phyloP scores from a whole-genome alignment of 2,888 invertebrate genomes.

The Noctuana brunneofusca region DNA sequence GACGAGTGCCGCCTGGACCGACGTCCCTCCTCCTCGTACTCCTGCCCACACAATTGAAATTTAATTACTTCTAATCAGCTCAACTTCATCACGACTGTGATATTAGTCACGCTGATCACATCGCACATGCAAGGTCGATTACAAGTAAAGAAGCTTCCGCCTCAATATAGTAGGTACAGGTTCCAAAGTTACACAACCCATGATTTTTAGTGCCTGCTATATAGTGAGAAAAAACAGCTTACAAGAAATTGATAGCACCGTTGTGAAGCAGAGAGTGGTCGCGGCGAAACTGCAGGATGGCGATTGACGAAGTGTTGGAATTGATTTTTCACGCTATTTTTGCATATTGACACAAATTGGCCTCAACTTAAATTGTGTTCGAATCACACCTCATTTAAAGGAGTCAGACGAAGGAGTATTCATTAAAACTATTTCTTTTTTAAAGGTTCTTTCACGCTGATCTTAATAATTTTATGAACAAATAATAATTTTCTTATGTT shows the following conservation, averaged over 20 bases:
- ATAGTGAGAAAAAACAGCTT: neutral
- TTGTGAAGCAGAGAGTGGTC: constrained; percentile 61
- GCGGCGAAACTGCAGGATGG: constrained; percentile 63
- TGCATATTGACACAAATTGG: constrained; percentile 46
- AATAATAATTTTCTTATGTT: no score
- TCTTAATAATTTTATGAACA: no score
- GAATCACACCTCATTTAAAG: neutral
- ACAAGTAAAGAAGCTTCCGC: constrained; percentile 17
- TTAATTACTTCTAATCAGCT: constrained; percentile 6
- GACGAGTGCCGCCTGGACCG: constrained; percentile 86
- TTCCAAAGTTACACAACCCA: neutral
- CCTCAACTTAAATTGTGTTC: neutral
- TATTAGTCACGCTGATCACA: constrained; percentile 34
- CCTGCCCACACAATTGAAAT: constrained; percentile 70
- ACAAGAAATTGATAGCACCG: constrained; percentile 33
- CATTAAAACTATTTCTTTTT: no score
- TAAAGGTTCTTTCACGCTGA: no score
- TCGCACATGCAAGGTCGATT: constrained; percentile 43
- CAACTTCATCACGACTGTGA: neutral
- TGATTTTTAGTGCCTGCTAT: neutral
- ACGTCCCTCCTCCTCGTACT: constrained; percentile 86
- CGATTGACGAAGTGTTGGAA: constrained; percentile 60
- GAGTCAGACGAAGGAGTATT: no score
- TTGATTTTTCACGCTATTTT: constrained; percentile 78
- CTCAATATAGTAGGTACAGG: neutral